Conservation (phyloP, 2,888 invertebrate species). For the Escarpia spicata region DNA sequence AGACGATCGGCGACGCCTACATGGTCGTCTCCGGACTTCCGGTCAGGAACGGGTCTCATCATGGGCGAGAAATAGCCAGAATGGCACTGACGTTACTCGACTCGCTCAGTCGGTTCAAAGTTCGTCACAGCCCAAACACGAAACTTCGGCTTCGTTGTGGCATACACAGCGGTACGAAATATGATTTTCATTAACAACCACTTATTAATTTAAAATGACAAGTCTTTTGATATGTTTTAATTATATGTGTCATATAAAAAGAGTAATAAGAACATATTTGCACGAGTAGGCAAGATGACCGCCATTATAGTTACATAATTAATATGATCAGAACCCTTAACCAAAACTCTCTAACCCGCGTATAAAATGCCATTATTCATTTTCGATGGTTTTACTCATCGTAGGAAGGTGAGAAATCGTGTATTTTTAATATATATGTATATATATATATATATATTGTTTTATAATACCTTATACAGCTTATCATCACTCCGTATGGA, state of each 20-base stretch:
- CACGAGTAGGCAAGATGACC: not conserved
- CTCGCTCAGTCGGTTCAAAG: too few species aligned
- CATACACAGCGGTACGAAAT: not conserved
- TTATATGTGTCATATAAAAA: not conserved
- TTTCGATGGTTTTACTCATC: not conserved
- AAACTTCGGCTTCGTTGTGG: too few species aligned
- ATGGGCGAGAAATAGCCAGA: constrained; percentile 90
- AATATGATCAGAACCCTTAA: too few species aligned
- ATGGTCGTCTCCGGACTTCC: constrained; percentile 79
- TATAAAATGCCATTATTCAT: too few species aligned
- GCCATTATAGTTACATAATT: too few species aligned
- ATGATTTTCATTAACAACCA: not conserved
- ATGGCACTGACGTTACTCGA: constrained; percentile 79
- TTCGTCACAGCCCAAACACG: too few species aligned
- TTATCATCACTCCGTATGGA: too few species aligned
- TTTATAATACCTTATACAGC: too few species aligned
- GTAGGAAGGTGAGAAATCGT: not conserved
- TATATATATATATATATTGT: too few species aligned
- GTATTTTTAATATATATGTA: too few species aligned
- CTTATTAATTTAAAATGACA: not conserved
- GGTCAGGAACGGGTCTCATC: constrained; percentile 85
- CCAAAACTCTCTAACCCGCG: too few species aligned
- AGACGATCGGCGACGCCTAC: constrained; percentile 40
- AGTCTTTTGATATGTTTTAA: not conserved
- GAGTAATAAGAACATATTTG: not conserved